Conservation (phyloP, 2,888 invertebrate species). For the Microplitis deprimator region DNA sequence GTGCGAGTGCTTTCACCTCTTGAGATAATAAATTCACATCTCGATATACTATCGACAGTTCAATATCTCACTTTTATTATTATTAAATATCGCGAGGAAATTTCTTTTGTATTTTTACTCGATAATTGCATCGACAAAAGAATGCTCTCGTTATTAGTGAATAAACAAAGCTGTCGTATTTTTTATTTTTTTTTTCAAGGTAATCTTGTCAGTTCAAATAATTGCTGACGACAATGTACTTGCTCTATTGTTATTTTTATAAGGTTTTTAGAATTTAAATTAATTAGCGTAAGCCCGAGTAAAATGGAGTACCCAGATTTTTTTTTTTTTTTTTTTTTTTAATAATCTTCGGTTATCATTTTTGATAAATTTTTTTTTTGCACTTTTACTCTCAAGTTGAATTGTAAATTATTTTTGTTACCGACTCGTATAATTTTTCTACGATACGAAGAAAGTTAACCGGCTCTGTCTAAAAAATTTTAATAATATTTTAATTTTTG, state of each 20-base stretch:
- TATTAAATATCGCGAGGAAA: not conserved
- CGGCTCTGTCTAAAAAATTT: no score
- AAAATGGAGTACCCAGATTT: no score
- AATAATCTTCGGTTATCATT: no score
- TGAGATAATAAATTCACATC: constrained; percentile 20
- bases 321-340: no score
- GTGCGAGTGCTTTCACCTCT: constrained; percentile 13
- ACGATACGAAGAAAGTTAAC: no score
- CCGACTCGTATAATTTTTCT: no score
- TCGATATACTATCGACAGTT: constrained; percentile 3
- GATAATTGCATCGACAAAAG: not conserved
- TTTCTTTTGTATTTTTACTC: not conserved
- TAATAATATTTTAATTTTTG: no score
- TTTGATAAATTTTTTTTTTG: no score
- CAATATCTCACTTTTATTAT: not conserved
- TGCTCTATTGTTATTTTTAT: not conserved
- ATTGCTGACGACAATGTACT: not conserved
- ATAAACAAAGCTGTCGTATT: not conserved
- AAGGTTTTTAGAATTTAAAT: not conserved
- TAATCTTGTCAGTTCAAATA: not conserved
- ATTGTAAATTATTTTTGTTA: no score
- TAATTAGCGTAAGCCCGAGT: not conserved
- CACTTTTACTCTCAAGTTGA: no score
- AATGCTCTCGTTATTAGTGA: not conserved
- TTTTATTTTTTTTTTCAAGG: not conserved